Evolutionary conservation across 1,140 invertebrate genomes (phyloP).

Genomic region (Macrocentrus cingulum): DNA sequence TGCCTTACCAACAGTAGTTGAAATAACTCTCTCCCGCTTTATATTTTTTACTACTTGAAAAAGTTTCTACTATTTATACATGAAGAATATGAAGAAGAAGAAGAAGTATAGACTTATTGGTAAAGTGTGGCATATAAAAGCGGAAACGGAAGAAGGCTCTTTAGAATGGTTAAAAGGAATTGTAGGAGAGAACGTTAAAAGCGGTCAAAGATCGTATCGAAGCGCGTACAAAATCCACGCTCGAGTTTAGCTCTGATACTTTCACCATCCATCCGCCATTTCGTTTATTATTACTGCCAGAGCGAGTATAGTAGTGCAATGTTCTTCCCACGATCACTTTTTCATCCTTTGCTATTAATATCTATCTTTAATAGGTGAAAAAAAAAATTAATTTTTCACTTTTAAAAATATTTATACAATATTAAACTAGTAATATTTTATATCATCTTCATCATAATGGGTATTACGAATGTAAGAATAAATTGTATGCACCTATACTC

Average conservation of each 20-base stretch:
- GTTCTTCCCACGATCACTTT: constrained; percentile 13
- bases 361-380: too few species aligned
- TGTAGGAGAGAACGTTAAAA: neutral
- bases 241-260: constrained; percentile 18
- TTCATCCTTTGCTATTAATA: constrained; percentile 2
- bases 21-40: too few species aligned
- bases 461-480: too few species aligned
- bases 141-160: constrained; percentile 12
- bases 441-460: neutral
- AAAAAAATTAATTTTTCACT: neutral
- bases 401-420: too few species aligned
- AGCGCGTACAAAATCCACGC: constrained; percentile 21
- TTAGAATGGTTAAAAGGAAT: neutral
- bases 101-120: too few species aligned
- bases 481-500: neutral
- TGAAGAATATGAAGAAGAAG: too few species aligned
- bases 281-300: neutral
- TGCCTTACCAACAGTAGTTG: too few species aligned
- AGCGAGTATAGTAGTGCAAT: too few species aligned
- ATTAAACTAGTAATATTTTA: too few species aligned
- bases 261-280: constrained; percentile 24
- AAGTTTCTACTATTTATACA: too few species aligned
- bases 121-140: too few species aligned
- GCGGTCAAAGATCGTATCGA: constrained; percentile 25
- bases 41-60: too few species aligned